Evolutionary conservation across 1,140 invertebrate species (phyloP).

Genomic region (Macrobrachium nipponense): DNA sequence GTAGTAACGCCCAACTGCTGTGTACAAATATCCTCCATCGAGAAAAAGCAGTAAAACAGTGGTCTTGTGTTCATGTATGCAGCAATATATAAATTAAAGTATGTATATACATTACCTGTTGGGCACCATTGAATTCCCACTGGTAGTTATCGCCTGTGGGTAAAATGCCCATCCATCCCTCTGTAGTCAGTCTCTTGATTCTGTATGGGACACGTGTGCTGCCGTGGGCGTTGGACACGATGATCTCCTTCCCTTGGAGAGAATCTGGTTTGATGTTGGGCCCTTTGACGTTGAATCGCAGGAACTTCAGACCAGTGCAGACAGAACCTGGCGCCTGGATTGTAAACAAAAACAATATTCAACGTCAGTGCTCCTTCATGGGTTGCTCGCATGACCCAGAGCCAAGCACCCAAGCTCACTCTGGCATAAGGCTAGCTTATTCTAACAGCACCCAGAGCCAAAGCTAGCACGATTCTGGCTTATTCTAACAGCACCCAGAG

Average conservation of each 20-base stretch:
- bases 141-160: constrained; percentile 15
- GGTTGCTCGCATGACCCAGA: too few species aligned
- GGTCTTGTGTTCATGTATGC: not conserved
- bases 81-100: not conserved
- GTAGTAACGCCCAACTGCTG: too few species aligned
- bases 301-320: constrained; percentile 31
- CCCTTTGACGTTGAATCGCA: constrained; percentile 34
- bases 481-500: too few species aligned
- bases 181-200: constrained; percentile 31
- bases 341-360: not conserved
- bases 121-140: constrained; percentile 15
- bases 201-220: constrained; percentile 24
- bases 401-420: too few species aligned
- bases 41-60: too few species aligned
- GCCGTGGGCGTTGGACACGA: constrained; percentile 34
- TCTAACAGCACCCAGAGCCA: too few species aligned
- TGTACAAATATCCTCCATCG: too few species aligned
- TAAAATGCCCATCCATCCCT: constrained; percentile 58
- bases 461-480: too few species aligned
- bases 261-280: constrained; percentile 26
- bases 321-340: constrained; percentile 26
- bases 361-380: too few species aligned
- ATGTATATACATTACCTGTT: constrained; percentile 13
- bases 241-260: constrained; percentile 32
- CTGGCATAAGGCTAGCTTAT: too few species aligned